Evolutionary conservation across 2,113 vertebrate species (phyloP).

Genomic region (Hymenochirus boettgeri): DNA sequence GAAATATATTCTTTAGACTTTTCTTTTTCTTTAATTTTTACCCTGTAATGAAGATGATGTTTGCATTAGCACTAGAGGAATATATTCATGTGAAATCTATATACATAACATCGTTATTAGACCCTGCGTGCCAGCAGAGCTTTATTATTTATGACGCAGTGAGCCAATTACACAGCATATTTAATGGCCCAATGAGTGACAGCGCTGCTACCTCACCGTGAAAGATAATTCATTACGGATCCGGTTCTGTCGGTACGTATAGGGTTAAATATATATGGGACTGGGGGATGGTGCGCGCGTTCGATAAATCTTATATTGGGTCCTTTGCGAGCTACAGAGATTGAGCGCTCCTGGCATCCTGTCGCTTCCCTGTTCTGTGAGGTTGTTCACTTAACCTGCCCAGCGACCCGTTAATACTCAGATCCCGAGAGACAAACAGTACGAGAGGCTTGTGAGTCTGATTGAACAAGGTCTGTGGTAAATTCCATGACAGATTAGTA

Average conservation of each 20-base stretch:
- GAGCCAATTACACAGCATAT: neutral
- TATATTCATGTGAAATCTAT: too few relatives aligned
- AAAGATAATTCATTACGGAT: too few relatives aligned
- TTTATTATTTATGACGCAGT: too few relatives aligned
- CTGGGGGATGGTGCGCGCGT: neutral
- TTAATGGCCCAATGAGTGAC: neutral
- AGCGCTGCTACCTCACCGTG: too few relatives aligned
- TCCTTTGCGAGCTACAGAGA: slow-evolving; percentile 29
- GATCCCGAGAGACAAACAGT: slow-evolving; percentile 43
- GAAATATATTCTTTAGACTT: too few relatives aligned
- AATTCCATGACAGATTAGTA: slow-evolving; percentile 50
- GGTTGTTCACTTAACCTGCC: slow-evolving; percentile 64
- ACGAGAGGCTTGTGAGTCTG: slow-evolving; percentile 46
- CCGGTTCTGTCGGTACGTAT: too few relatives aligned
- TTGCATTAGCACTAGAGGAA: too few relatives aligned
- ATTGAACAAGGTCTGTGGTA: slow-evolving; percentile 38
- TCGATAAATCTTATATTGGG: neutral
- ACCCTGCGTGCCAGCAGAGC: too few relatives aligned
- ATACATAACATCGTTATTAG: too few relatives aligned
- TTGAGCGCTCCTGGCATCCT: slow-evolving; percentile 51
- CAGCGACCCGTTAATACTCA: slow-evolving; percentile 56
- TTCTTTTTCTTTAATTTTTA: too few relatives aligned
- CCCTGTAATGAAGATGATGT: too few relatives aligned
- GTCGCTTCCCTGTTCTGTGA: slow-evolving; percentile 58
- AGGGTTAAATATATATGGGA: too few relatives aligned